Conservation (phyloP, 2,888 invertebrate species). For the Lumbricus terrestris region DNA sequence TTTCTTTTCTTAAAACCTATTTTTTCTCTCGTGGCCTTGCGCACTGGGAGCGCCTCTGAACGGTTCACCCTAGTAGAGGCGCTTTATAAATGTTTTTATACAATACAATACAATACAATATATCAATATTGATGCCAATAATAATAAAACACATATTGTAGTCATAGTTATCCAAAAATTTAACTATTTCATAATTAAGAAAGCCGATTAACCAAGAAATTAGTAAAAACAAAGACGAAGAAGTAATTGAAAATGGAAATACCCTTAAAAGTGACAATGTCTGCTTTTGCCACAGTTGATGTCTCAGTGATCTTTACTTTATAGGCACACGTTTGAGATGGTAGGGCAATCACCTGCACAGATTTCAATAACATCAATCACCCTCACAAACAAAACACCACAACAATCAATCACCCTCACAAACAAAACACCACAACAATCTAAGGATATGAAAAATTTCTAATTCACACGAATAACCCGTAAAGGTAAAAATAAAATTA, state of each 20-base stretch:
- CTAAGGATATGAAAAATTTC: too few relatives aligned
- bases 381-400: too few relatives aligned
- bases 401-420: neutral
- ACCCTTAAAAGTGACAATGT: slow-evolving; percentile 82
- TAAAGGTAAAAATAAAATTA: too few relatives aligned
- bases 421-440: too few relatives aligned
- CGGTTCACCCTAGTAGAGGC: too few relatives aligned
- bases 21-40: too few relatives aligned
- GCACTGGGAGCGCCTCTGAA: too few relatives aligned
- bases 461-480: too few relatives aligned
- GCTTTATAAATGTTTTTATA: too few relatives aligned
- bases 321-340: slow-evolving; percentile 91
- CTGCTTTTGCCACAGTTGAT: slow-evolving; percentile 90
- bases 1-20: too few relatives aligned
- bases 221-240: neutral
- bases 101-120: too few relatives aligned
- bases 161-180: neutral
- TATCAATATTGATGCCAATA: too few relatives aligned
- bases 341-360: slow-evolving; percentile 83
- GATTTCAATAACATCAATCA: slow-evolving; percentile 52
- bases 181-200: neutral
- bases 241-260: slow-evolving; percentile 33
- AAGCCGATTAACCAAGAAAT: neutral
- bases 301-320: slow-evolving; percentile 85
- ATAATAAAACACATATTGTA: neutral